phyloP scores from a whole-genome alignment of 2,888 invertebrate genomes.

The Meandrusa payeni region DNA sequence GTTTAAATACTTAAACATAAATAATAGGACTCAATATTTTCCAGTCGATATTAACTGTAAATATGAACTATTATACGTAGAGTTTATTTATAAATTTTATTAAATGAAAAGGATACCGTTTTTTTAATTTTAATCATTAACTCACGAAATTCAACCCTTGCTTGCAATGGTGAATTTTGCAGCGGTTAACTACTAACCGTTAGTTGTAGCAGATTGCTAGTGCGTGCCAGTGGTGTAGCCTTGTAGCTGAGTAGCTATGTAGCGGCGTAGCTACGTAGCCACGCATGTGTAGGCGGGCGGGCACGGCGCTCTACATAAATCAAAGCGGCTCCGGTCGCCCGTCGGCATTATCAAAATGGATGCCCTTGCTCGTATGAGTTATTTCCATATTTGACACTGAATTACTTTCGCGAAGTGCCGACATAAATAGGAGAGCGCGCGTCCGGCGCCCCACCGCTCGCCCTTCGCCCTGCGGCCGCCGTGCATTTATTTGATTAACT shows the following conservation, averaged over 20 bases:
- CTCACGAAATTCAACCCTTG: too few species aligned
- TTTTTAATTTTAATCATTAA: too few species aligned
- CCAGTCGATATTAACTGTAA: too few species aligned
- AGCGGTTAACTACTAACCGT: background rate
- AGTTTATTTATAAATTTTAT: too few species aligned
- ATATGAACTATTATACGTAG: too few species aligned
- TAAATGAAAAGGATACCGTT: too few species aligned
- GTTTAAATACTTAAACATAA: too few species aligned
- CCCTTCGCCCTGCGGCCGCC: slow-evolving; percentile 55
- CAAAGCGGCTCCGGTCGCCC: slow-evolving; percentile 65
- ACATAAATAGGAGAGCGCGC: slow-evolving; percentile 67
- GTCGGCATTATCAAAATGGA: slow-evolving; percentile 79
- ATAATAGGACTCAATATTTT: too few species aligned
- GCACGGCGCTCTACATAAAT: slow-evolving; percentile 58
- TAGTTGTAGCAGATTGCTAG: slow-evolving; percentile 15
- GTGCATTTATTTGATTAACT: slow-evolving; percentile 82
- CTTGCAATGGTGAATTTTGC: slow-evolving; percentile 3
- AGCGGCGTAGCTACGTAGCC: slow-evolving; percentile 4
- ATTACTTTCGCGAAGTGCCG: slow-evolving; percentile 80
- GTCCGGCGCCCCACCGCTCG: slow-evolving; percentile 35
- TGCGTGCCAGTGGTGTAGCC: too few species aligned
- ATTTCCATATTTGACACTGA: slow-evolving; percentile 81
- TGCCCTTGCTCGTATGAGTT: slow-evolving; percentile 77
- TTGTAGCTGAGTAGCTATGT: too few species aligned
- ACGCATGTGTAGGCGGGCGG: slow-evolving; percentile 34